phyloP scores from a whole-genome alignment of 2,113 vertebrate genomes.

The Tympanuchus pallidicinctus region DNA sequence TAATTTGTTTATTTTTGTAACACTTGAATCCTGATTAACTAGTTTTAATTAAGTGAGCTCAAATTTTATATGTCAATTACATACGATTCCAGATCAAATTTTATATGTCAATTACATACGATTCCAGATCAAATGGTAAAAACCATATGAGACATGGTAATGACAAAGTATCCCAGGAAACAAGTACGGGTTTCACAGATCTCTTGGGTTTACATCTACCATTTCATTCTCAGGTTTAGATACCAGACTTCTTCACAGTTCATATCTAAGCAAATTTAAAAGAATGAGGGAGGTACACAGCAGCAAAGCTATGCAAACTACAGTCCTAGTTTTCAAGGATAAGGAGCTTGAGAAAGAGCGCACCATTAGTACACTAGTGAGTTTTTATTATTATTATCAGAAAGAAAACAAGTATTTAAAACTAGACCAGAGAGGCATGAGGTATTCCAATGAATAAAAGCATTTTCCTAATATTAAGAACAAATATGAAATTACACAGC shows the following conservation, averaged over 20 bases:
- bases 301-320: neutral
- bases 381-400: too few relatives aligned
- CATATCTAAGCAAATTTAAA: neutral
- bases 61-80: neutral
- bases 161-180: neutral
- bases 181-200: neutral
- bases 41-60: neutral
- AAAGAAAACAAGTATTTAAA: neutral
- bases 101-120: neutral
- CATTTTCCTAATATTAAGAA: neutral
- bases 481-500: neutral
- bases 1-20: neutral
- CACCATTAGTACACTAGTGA: too few relatives aligned
- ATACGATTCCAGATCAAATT: neutral
- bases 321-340: neutral
- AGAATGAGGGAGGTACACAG: neutral
- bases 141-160: fast-evolving
- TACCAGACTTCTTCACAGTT: neutral
- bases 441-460: neutral
- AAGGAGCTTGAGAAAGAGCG: neutral
- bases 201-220: neutral
- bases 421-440: neutral
- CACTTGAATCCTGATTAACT: neutral
- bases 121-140: neutral
- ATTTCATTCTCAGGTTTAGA: neutral